A percentile compares a stretch with the other conserved stretches of the same genome.
Conservation (phyloP, 2,797 vertebrate species). For the Protonibea diacanthus region DNA sequence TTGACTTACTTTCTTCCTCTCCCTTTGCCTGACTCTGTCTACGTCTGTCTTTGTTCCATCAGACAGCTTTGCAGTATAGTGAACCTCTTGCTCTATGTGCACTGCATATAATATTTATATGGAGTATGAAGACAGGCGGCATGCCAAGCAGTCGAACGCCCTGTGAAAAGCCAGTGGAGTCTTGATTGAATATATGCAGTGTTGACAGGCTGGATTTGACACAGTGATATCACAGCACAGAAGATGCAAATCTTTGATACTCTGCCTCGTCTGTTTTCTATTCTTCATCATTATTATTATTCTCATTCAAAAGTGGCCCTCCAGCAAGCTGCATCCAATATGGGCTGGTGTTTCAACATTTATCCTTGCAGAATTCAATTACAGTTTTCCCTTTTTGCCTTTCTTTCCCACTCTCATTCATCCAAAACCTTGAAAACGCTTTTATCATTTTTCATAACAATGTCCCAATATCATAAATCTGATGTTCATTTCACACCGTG, state of each 20-base stretch:
- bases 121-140: conserved; percentile 38
- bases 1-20: conserved; percentile 19
- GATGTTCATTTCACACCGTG: conserved; percentile 51
- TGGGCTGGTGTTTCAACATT: conserved; percentile 52
- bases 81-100: conserved; percentile 46
- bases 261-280: conserved; percentile 16
- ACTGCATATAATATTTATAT: conserved; percentile 64
- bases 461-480: conserved; percentile 62
- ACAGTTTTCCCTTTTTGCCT: conserved; percentile 33
- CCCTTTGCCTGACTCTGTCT: conserved; percentile 22
- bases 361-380: conserved; percentile 77
- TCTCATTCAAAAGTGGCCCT: conserved; percentile 52
- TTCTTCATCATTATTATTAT: conserved; percentile 66
- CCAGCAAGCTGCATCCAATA: conserved; percentile 57
- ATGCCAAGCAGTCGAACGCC: conserved; percentile 40
- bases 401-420: conserved; percentile 38
- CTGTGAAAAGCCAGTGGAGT: conserved; percentile 35
- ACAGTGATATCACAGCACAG: conserved; percentile 24
- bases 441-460: conserved; percentile 72
- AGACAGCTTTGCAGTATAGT: conserved; percentile 34
- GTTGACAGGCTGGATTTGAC: conserved; percentile 52
- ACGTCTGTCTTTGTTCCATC: conserved; percentile 31
- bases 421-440: conserved; percentile 57
- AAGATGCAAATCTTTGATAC: conserved; percentile 54
- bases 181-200: conserved; percentile 45